Conservation (phyloP, 2,113 vertebrate species). For the Jacana jacana region DNA sequence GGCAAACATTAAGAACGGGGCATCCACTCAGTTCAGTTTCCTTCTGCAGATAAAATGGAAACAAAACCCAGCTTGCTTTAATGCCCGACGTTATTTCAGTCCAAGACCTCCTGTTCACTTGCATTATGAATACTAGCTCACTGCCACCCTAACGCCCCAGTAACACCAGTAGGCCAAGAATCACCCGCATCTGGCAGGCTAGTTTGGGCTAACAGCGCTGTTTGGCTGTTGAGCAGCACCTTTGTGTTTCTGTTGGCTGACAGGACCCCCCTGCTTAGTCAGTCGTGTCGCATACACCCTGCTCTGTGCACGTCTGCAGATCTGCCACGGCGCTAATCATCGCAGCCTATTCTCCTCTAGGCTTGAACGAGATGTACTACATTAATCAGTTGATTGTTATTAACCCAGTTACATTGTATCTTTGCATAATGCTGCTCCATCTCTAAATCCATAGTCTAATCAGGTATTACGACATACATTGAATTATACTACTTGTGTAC, state of each 20-base stretch:
- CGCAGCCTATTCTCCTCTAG: neutral
- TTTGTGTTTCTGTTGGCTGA: neutral
- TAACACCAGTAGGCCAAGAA: accelerated
- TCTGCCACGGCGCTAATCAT: neutral
- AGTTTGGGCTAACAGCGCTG: too few relatives aligned
- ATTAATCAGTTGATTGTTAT: conserved; percentile 30
- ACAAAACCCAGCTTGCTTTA: neutral
- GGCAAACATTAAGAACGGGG: accelerated
- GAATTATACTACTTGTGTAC: neutral
- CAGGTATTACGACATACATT: neutral
- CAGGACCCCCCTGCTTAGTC: neutral
- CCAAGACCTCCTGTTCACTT: neutral
- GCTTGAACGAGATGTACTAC: neutral
- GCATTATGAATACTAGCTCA: neutral
- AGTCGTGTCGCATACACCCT: neutral
- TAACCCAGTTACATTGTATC: conserved; percentile 20
- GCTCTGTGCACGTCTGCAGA: neutral
- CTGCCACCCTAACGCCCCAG: neutral
- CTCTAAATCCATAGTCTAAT: conserved; percentile 31
- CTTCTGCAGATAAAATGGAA: neutral
- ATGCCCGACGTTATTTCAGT: neutral
- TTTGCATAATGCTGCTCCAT: neutral
- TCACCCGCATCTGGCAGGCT: neutral
- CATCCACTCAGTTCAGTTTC: neutral
- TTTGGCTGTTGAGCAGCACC: neutral